A percentile compares a stretch with the other conserved stretches of the same genome.
Conservation (phyloP, 2,113 vertebrate genomes). For the Leptobrachium leishanense region DNA sequence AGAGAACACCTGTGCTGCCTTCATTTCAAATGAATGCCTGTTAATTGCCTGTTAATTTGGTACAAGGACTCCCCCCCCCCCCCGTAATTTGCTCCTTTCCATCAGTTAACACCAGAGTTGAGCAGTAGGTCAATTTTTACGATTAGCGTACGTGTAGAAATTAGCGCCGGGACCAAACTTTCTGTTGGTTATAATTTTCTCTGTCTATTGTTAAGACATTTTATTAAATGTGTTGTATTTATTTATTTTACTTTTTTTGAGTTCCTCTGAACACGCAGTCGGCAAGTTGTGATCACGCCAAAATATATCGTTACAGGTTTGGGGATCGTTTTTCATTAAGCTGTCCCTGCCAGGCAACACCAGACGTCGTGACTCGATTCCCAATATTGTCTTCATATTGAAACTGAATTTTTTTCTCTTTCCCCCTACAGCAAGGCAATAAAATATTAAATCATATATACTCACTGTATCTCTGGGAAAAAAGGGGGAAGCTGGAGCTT, state of each 20-base stretch:
- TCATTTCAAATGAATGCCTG: too few relatives aligned
- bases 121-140: too few relatives aligned
- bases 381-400: slow-evolving; percentile 9
- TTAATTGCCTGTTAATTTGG: too few relatives aligned
- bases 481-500: not conserved
- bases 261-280: not conserved
- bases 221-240: not conserved
- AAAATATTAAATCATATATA: slow-evolving; percentile 28
- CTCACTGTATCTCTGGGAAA: slow-evolving; percentile 6
- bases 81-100: too few relatives aligned
- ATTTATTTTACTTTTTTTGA: too few relatives aligned
- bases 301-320: not conserved
- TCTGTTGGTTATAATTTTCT: too few relatives aligned
- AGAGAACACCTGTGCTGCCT: too few relatives aligned
- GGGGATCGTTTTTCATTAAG: slow-evolving; percentile 33
- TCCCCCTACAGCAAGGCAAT: slow-evolving; percentile 9
- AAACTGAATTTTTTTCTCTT: slow-evolving; percentile 6
- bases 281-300: not conserved
- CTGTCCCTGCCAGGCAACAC: not conserved
- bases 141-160: too few relatives aligned
- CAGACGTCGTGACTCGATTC: slow-evolving; percentile 27
- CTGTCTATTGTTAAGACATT: too few relatives aligned
- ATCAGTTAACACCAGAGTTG: too few relatives aligned
- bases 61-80: too few relatives aligned
- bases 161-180: too few relatives aligned